These are phyloP conservation scores for Gadus chalcogrammus DNA, from an alignment of 2,113 vertebrate species.

Conservation along the genomic window DNA sequence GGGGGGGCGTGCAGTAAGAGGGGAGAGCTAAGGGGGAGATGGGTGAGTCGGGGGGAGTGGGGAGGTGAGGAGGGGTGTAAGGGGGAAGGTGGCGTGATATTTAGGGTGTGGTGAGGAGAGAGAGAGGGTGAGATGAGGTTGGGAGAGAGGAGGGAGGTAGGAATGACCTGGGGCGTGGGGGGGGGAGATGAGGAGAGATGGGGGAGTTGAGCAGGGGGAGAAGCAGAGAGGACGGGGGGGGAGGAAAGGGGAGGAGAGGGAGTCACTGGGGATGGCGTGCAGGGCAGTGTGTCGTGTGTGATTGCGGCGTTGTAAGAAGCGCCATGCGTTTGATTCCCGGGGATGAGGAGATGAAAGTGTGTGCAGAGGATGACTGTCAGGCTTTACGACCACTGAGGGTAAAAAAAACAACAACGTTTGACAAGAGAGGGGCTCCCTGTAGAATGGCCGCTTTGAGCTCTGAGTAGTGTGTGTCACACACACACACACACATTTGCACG, in stretches of 20 bases:
- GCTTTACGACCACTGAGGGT: too few species aligned
- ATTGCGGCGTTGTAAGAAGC: background rate
- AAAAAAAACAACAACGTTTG: too few species aligned
- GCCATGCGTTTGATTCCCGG: background rate
- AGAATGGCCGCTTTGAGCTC: too few species aligned
- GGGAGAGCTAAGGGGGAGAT: background rate
- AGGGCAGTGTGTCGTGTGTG: background rate
- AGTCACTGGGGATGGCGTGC: slow-evolving; percentile 3
- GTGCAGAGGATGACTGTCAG: background rate
- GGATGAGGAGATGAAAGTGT: background rate
- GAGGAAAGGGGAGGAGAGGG: background rate
- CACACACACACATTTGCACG: background rate
- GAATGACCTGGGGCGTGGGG: background rate
- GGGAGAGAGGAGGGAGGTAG: slow-evolving; percentile 3
- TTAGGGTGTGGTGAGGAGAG: background rate
- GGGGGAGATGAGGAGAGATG: background rate
- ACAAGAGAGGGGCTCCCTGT: too few species aligned
- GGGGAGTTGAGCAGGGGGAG: background rate
- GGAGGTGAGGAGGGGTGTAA: background rate
- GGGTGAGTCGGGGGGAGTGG: background rate
- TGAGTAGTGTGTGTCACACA: background rate
- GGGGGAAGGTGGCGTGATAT: background rate
- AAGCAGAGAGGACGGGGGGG: background rate
- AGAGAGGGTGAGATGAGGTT: too few species aligned
- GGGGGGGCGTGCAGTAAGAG: background rate